Percentiles rank a stretch among this genome's conserved stretches.
Evolutionary conservation across 2,888 invertebrate species (phyloP).

Genomic region (Macrophya annulata): DNA sequence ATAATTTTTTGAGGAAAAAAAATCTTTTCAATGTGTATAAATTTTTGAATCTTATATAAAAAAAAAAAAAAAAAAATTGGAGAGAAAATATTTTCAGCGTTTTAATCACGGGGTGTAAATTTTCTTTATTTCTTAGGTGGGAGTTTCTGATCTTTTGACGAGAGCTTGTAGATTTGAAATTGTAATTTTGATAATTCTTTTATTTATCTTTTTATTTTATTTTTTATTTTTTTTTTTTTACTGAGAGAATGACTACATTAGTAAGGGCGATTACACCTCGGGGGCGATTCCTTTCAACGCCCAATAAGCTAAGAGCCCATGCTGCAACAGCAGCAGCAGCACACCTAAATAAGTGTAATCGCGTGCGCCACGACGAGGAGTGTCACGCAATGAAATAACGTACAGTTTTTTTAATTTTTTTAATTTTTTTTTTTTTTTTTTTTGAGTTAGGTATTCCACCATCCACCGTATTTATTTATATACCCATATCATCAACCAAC

Average conservation of each 20-base stretch:
- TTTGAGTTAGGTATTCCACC: neutral
- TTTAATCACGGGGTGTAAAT: too few relatives aligned
- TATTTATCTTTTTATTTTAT: too few relatives aligned
- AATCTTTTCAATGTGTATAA: neutral
- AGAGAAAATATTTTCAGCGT: too few relatives aligned
- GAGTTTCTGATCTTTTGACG: too few relatives aligned
- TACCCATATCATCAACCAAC: neutral
- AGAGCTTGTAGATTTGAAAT: too few relatives aligned
- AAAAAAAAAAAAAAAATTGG: too few relatives aligned
- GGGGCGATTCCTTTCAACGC: slow-evolving; percentile 40
- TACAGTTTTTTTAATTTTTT: neutral
- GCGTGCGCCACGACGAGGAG: slow-evolving; percentile 15
- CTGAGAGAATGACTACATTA: slow-evolving; percentile 8
- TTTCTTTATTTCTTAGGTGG: too few relatives aligned
- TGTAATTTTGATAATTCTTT: neutral
- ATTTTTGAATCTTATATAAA: too few relatives aligned
- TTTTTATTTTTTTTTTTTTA: neutral
- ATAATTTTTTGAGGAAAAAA: too few relatives aligned
- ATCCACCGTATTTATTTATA: neutral
- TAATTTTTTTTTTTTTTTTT: too few relatives aligned
- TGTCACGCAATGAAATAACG: slow-evolving; percentile 46
- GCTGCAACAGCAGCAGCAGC: neutral
- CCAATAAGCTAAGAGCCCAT: slow-evolving; percentile 48
- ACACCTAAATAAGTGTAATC: slow-evolving; percentile 43
- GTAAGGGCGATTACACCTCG: neutral